Evolutionary conservation across 1,140 invertebrate species (phyloP), one percentile per base, ranked within the genome.

Genomic region (Anadara kagoshimensis): DNA sequence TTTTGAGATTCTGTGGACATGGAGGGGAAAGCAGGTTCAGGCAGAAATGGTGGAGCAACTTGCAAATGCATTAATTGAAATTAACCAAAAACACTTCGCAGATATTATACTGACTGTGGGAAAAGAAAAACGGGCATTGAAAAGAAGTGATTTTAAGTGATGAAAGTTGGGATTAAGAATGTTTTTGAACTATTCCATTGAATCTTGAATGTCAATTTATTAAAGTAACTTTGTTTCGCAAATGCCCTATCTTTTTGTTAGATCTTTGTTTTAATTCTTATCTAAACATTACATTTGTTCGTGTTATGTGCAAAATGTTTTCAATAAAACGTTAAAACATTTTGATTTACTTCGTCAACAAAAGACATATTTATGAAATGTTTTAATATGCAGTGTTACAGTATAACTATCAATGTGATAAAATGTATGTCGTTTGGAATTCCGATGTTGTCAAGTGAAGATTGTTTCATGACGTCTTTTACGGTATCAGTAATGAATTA

Each of bases 1-100:
- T n/a, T 80, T 75, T 41, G 76, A 80, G 51, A 80, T 80, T 26
- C 44, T 80, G 5, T 80, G 79, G 79, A 49, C 68, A 43, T 80
- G 79, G 79, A 22, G 79, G 24, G 79, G 79, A 47, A 61, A 76
- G n/a, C 72, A 70, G 16, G 65, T 71, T 12, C 67, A 14, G 16
- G n/a, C 53, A 3, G 62, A 74, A n/a, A 71, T 64, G 53, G 76
- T 75, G 0, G 73, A 78, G 22, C 54, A 61, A 7, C 63, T 80
- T 4, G 64, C 71, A 1, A 59, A 75, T 24, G 63, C 75, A 47
- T 74, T 80, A n/a, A 69, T 62, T n/a, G 64, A 75, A 29, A 71
- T 75, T 20, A 70, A 75, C 12, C 70, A 71, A 16, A 43, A 57
- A 4, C 65, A 68, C 44, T 63, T 78, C 43, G 71, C 63, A 29